A percentile compares a stretch with the other conserved stretches of the same genome.
Conservation (phyloP, 64 coral and sea anemone species). For the Dendronephthya gigantea region DNA sequence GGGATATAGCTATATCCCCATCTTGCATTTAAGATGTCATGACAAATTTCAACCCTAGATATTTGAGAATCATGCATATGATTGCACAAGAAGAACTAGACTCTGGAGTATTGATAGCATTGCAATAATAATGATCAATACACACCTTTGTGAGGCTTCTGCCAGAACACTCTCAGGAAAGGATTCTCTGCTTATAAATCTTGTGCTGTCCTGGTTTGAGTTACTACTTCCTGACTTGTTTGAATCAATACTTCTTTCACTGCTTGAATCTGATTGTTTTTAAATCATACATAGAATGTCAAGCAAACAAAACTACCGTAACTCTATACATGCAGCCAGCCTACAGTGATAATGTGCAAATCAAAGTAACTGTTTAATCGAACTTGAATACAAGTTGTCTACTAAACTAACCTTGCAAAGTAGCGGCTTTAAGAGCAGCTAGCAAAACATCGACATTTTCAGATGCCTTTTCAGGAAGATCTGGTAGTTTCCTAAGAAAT, state of each 20-base stretch:
- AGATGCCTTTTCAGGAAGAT: not conserved
- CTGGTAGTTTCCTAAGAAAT: not conserved
- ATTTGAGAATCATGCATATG: too few relatives aligned
- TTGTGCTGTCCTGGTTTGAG: not conserved
- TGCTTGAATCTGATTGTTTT: not conserved
- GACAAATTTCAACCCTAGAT: too few relatives aligned
- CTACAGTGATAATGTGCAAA: too few relatives aligned
- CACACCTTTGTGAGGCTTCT: not conserved
- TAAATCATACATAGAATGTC: too few relatives aligned
- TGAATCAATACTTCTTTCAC: not conserved
- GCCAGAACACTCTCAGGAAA: not conserved
- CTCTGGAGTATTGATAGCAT: too few relatives aligned
- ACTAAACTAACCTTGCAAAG: not conserved
- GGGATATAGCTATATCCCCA: too few relatives aligned
- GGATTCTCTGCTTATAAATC: not conserved
- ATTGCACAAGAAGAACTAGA: too few relatives aligned
- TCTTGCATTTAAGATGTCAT: too few relatives aligned
- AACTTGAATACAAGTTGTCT: not conserved
- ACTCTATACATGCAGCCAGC: too few relatives aligned
- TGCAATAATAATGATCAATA: too few relatives aligned
- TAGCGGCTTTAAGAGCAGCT: not conserved
- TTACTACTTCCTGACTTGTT: not conserved
- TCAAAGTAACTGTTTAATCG: too few relatives aligned
- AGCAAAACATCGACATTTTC: slow-evolving; percentile 1
- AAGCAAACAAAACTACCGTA: too few relatives aligned